Evolutionary conservation across 2,797 vertebrate species (phyloP), one percentile per base, ranked within the genome.

Genomic region (Scyliorhinus canicula): DNA sequence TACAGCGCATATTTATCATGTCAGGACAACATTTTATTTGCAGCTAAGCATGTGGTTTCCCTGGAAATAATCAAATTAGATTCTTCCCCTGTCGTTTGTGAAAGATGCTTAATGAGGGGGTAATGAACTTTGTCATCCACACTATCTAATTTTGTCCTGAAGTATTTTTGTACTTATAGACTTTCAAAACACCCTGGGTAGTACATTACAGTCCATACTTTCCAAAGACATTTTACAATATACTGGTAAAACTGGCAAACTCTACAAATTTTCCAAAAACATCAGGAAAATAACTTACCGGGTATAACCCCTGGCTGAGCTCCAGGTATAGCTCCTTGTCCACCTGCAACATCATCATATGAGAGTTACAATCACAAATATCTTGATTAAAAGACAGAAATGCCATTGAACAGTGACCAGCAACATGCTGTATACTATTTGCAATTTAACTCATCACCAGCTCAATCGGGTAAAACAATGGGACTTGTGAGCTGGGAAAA

Each of bases 271-370:
- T 93, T 31, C n/a, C 26, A 44, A 24, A 12, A 28, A 47, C 40
- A 47, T 69, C 47, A 11, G 8, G 65, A 50, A 31, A 69, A 40
- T 11, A 93, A 93, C 60, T 93, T 50, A 93, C 91, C 91, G 26
- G 91, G 91, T 93, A 93, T n/a, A 40, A 90, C 86, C 40, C 93
- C 93, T 93, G 93, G 93, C 16, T 93, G 67, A 47, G 65, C 57
- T 9, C 95, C 96, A 8, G 95, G 95, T 2, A 94, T 67, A 50
- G 63, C 91, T 6, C 96, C 96, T 0, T 95, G 95, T 85, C 95
- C 90, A 93, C 40, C 91, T 93, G 40, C 24, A 67, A 47, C 26
- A 65, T 69, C 40, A 93, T 44, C 12, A 93, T 9, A 50, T 12
- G 35, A 93, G 4, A 50, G 52, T 12, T n/a, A 67, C 3, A 93